These are phyloP conservation scores for Malurus alboscapulatus DNA, from an alignment of 2,113 vertebrate species.

Conservation along the genomic window DNA sequence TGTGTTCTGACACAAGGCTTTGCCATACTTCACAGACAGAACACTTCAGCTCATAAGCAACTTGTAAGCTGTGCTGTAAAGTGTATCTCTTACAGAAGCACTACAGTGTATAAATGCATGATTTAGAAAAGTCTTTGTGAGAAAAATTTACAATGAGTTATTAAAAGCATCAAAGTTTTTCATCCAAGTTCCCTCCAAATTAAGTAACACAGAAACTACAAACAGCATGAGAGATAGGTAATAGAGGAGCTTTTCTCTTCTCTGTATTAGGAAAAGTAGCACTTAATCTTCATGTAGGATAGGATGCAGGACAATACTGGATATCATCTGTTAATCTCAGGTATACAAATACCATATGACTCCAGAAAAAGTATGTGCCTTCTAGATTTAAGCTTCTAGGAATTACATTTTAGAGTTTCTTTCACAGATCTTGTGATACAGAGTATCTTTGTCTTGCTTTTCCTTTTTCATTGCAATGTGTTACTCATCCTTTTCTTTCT, in stretches of 20 bases:
- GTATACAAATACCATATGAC: not conserved
- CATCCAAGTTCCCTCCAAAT: not conserved
- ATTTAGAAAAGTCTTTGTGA: not conserved
- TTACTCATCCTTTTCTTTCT: not conserved
- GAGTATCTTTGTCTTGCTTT: not conserved
- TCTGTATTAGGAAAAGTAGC: not conserved
- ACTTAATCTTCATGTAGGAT: not conserved
- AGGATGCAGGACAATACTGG: not conserved
- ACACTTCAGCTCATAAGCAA: not conserved
- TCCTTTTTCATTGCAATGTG: not conserved
- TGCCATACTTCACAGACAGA: not conserved
- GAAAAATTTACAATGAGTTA: not conserved
- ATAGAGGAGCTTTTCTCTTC: not conserved
- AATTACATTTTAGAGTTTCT: not conserved
- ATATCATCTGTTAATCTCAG: not conserved
- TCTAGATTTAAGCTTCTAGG: not conserved
- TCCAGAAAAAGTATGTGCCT: not conserved
- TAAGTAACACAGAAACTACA: not conserved
- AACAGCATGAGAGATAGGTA: not conserved
- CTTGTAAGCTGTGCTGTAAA: not conserved
- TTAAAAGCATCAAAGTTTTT: not conserved
- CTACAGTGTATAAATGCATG: rapidly evolving
- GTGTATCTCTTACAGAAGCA: not conserved
- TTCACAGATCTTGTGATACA: not conserved
- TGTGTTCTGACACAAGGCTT: not conserved